Conservation (phyloP, 2,888 invertebrate genomes). For the Junonia oenone region DNA sequence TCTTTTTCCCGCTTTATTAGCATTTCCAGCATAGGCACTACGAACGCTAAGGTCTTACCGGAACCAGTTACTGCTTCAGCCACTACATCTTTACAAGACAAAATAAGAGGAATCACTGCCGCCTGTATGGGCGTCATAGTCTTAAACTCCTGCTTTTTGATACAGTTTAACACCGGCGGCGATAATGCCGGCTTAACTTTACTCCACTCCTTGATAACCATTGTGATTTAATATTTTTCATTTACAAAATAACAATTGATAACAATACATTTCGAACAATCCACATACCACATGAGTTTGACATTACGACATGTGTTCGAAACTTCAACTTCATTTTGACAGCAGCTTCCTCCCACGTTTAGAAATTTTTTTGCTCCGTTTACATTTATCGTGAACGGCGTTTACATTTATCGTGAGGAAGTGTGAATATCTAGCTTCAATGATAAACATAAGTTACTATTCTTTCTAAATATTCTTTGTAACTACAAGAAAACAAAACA, state of each 20-base stretch:
- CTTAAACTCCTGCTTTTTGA: conserved; percentile 73
- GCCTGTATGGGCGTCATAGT: conserved; percentile 85
- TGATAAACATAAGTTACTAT: too few species aligned
- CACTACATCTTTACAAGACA: conserved; percentile 96
- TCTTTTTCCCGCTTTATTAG: conserved; percentile 81
- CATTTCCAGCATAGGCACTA: conserved; percentile 94
- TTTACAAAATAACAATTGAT: too few species aligned
- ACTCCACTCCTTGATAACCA: conserved; percentile 68
- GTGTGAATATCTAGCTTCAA: too few species aligned
- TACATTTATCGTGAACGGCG: too few species aligned
- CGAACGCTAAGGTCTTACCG: conserved; percentile 97
- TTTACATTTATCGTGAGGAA: too few species aligned
- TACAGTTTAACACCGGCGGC: conserved; percentile 67
- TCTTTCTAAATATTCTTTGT: too few species aligned
- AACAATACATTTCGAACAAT: neutral
- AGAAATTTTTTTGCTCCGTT: too few species aligned
- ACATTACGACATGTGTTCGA: conserved; percentile 10
- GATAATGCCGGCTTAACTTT: conserved; percentile 67
- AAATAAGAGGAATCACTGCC: conserved; percentile 91
- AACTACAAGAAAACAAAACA: too few species aligned
- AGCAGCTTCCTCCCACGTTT: neutral
- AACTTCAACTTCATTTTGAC: neutral
- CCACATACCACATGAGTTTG: conserved; percentile 32
- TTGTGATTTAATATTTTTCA: conserved; percentile 32
- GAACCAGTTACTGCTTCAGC: conserved; percentile 99